Base-by-base conservation (phyloP, 2,113 vertebrate species). In the Gallinago paraguaiae region DNA sequence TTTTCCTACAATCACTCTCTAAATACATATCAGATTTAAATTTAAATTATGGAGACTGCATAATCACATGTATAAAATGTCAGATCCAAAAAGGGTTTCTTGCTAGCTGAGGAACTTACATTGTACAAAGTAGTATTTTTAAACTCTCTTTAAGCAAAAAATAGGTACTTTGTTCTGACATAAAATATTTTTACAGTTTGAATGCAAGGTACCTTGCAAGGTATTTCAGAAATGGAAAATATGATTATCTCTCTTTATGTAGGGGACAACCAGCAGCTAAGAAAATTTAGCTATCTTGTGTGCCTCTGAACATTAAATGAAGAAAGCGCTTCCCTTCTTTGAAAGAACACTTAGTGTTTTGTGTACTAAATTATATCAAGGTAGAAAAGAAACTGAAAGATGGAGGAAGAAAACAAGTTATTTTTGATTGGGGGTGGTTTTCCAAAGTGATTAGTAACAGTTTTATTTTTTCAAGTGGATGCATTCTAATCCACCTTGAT, bases 11-110 rank as follows among this genome's bases (percentile, higher is more conserved):
- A 83, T 59, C 16, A 68, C 59, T 92, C 48, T 64, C 53, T 56
- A 96, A 88, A 54, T 75, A 86, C 22, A 15, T 33, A 78, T 56
- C 76, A 83, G 63, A 92, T 65, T 72, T 81, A 86, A 70, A 71
- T 94, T 69, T 65, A 68, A 57, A 37, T 80, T 37, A 65, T 3
- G 79, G 43, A 46, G 77, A 77, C 43, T 83, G 83, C 69, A 88
- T 71, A 95, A 95, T 65, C 53, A 74, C 46, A 77, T 35, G 41
- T 94, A 33, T 24, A 67, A 90, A 95, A 88, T 69, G 64, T 64
- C 80, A 94, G 25, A 84, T 83, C 43, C 69, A 82, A 93, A 83
- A 90, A 8, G 6, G 22, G 28, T 43, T 90, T 63, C 80, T 60
- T 71, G 59, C 37, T 59, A 81, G 51, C 20, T 77, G 45, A 88